phyloP scores from a whole-genome alignment of 2,888 invertebrate species.

The Megamerina dolium region DNA sequence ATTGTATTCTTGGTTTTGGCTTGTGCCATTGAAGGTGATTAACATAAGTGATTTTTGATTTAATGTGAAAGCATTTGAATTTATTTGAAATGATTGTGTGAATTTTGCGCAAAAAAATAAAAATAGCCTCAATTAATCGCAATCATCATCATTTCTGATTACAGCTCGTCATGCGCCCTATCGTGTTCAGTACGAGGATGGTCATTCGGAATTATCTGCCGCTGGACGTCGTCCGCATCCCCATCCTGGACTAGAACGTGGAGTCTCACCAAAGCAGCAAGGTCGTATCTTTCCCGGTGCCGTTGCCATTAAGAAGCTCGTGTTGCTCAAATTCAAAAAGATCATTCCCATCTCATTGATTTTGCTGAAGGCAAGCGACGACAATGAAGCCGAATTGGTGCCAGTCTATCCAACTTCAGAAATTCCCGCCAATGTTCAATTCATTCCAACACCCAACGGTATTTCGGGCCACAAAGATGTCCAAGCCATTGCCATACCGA shows the following conservation, averaged over 20 bases:
- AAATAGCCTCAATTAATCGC: no score
- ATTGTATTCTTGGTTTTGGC: constrained; percentile 26
- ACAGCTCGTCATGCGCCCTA: constrained; percentile 27
- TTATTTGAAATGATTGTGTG: no score
- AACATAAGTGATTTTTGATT: neutral
- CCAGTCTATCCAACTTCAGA: constrained; percentile 42
- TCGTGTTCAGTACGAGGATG: constrained; percentile 6
- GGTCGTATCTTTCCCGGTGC: constrained; percentile 39
- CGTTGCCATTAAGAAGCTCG: constrained; percentile 39
- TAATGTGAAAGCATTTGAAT: neutral
- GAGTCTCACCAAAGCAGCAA: constrained; percentile 8
- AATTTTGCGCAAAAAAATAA: no score
- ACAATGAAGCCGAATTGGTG: constrained; percentile 40
- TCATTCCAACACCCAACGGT: constrained; percentile 41
- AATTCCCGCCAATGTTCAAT: constrained; percentile 38
- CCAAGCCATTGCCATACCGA: constrained; percentile 42
- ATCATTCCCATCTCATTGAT: constrained; percentile 40
- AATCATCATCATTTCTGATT: no score
- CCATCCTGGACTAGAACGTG: no score
- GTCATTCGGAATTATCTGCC: neutral
- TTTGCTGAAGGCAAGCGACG: constrained; percentile 35
- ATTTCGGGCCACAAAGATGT: constrained; percentile 41
- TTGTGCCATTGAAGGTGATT: constrained; percentile 30
- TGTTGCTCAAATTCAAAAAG: constrained; percentile 42
- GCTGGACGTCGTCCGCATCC: constrained; percentile 10